Conservation (phyloP, 2,888 invertebrate species). For the Pollenia griseotomentosa region DNA sequence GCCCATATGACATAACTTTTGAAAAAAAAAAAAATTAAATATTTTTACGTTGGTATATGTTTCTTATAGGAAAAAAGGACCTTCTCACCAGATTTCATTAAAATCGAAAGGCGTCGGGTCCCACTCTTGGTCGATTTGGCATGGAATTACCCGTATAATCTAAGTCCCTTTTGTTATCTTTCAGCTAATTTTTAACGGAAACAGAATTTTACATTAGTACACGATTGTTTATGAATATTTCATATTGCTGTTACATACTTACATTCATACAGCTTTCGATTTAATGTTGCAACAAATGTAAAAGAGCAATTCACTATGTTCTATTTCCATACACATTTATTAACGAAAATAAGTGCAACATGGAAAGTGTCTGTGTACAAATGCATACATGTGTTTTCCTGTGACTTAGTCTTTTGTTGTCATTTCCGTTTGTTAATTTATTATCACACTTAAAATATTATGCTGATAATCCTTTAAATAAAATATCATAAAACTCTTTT, state of each 20-base stretch:
- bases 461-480: slow-evolving; percentile 51
- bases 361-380: neutral
- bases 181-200: slow-evolving; percentile 58
- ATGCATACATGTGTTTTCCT: slow-evolving; percentile 11
- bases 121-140: too few relatives aligned
- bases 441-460: slow-evolving; percentile 63
- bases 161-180: neutral
- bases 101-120: too few relatives aligned
- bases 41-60: too few relatives aligned
- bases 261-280: neutral
- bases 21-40: too few relatives aligned
- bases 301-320: neutral
- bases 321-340: neutral
- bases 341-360: too few relatives aligned
- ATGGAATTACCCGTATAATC: neutral
- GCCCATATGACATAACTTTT: too few relatives aligned
- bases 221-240: slow-evolving; percentile 58
- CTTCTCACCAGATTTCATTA: too few relatives aligned
- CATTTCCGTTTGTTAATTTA: slow-evolving; percentile 70
- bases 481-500: neutral
- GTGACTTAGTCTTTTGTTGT: slow-evolving; percentile 39
- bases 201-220: slow-evolving; percentile 54
- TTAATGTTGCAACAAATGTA: slow-evolving; percentile 16
- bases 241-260: slow-evolving; percentile 29
- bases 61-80: too few relatives aligned